Conservation (phyloP, 1,140 invertebrate species). For the Drosophila nikananu region DNA sequence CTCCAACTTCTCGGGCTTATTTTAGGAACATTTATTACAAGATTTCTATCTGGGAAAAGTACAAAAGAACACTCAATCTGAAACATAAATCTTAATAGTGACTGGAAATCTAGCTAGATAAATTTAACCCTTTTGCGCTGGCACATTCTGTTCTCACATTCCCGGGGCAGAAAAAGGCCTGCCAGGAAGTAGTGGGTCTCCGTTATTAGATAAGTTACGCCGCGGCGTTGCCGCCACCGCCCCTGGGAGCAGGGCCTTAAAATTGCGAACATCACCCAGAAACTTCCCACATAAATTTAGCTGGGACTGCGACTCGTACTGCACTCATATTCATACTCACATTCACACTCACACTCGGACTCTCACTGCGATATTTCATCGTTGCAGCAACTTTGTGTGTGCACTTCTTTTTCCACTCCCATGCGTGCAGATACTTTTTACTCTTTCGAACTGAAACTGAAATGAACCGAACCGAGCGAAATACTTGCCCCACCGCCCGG, state of each 20-base stretch:
- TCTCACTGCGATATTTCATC: constrained; percentile 63
- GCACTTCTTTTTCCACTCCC: constrained; percentile 34
- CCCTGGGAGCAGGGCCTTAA: constrained; percentile 16
- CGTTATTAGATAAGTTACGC: constrained; percentile 71
- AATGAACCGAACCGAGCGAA: constrained; percentile 16
- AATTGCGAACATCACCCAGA: constrained; percentile 44
- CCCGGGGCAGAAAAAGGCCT: constrained; percentile 1
- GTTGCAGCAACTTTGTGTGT: constrained; percentile 40
- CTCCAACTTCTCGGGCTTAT: background rate
- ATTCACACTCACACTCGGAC: constrained; percentile 5
- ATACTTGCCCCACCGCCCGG: constrained; percentile 49
- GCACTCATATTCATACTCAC: constrained; percentile 17
- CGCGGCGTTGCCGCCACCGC: background rate
- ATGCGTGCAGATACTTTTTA: constrained; percentile 45
- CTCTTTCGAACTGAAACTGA: constrained; percentile 8
- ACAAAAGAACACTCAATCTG: constrained; percentile 21
- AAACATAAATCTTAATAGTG: constrained; percentile 27
- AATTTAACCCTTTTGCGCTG: constrained; percentile 24
- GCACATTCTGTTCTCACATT: constrained; percentile 42
- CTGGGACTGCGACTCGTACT: constrained; percentile 24
- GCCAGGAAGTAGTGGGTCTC: constrained; percentile 58
- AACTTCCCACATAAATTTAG: constrained; percentile 80
- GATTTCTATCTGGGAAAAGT: constrained; percentile 5
- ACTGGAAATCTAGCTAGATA: constrained; percentile 12
- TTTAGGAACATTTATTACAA: background rate